Conservation (phyloP, 2,113 vertebrate genomes). For the Condylura cristata region DNA sequence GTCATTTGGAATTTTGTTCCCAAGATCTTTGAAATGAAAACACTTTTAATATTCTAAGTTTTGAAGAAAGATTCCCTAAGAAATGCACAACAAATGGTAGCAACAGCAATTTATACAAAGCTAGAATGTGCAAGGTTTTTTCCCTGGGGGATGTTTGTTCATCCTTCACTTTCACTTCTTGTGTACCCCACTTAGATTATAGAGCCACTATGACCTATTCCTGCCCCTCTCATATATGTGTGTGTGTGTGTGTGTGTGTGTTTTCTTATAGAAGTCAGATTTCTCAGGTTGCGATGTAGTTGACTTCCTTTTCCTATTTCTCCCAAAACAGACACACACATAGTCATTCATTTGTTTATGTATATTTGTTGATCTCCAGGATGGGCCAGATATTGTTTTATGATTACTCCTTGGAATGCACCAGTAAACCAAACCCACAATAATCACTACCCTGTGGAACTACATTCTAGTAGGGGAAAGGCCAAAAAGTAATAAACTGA, state of each 20-base stretch:
- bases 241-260: too few relatives aligned
- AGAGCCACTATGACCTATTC: background rate
- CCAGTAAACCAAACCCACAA: background rate
- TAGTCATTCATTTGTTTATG: background rate
- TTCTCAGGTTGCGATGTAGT: background rate
- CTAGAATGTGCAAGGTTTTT: rapidly evolving
- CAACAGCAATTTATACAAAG: background rate
- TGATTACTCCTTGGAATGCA: background rate
- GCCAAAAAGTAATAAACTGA: background rate
- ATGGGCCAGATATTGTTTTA: background rate
- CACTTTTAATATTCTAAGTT: background rate
- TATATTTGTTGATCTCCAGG: background rate
- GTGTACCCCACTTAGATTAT: background rate
- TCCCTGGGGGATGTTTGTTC: background rate
- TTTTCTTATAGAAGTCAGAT: background rate
- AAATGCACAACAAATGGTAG: background rate
- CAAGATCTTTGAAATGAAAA: background rate
- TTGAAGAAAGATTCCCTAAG: background rate
- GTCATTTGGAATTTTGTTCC: background rate
- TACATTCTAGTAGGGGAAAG: background rate
- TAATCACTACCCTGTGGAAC: background rate
- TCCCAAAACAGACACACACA: background rate
- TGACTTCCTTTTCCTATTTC: background rate
- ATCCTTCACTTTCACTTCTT: background rate
- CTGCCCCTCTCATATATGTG: background rate